Conservation (phyloP, 2,888 invertebrate species). For the Parnassius glacialis region DNA sequence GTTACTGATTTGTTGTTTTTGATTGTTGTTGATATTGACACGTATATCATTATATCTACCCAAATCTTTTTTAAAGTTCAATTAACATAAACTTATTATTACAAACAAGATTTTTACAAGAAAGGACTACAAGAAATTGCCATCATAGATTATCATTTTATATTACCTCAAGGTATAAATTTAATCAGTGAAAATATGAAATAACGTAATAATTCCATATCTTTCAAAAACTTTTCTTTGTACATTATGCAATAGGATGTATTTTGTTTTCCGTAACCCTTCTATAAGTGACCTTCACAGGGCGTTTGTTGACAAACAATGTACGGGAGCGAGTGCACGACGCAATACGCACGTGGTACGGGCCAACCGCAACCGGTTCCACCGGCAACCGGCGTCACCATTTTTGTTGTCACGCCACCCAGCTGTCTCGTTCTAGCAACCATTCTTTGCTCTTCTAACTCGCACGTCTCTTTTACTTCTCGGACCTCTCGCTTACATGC, state of each 20-base stretch:
- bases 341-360: constrained; percentile 74
- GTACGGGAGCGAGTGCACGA: constrained; percentile 61
- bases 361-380: constrained; percentile 69
- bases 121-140: too few relatives aligned
- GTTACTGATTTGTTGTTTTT: too few relatives aligned
- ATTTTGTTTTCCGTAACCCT: constrained; percentile 68
- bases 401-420: constrained; percentile 77
- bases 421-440: constrained; percentile 51
- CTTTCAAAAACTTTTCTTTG: constrained; percentile 19
- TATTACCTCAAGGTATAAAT: too few relatives aligned
- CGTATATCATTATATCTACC: too few relatives aligned
- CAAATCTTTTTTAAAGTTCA: too few relatives aligned
- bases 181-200: too few relatives aligned
- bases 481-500: constrained; percentile 53
- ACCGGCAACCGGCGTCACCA: constrained; percentile 75
- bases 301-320: constrained; percentile 79
- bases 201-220: too few relatives aligned
- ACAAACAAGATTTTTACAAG: too few relatives aligned
- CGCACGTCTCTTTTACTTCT: constrained; percentile 43
- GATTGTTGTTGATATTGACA: too few relatives aligned
- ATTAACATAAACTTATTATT: too few relatives aligned
- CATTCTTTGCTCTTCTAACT: constrained; percentile 38
- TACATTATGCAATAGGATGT: constrained; percentile 53
- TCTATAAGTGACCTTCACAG: constrained; percentile 72
- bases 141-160: too few relatives aligned